Percentiles rank a stretch among this genome's conserved stretches.
Evolutionary conservation across 2,113 vertebrate species (phyloP).

Genomic region (Strix aluco): DNA sequence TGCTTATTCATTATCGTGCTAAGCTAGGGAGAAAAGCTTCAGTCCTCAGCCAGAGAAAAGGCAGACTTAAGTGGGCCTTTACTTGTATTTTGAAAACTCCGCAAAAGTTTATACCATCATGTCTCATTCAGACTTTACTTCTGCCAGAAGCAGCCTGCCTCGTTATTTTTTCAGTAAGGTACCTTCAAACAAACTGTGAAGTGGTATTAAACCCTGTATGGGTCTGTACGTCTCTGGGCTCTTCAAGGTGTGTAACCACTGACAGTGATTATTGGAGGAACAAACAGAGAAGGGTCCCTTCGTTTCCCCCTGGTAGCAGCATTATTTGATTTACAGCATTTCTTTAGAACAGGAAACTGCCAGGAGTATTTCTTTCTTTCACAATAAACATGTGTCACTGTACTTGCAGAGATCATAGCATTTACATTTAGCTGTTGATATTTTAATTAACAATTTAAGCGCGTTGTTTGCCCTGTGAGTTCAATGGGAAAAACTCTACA

Average conservation of each 20-base stretch:
- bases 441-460: constrained; percentile 84
- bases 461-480: constrained; percentile 76
- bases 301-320: not conserved
- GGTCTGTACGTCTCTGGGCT: not conserved
- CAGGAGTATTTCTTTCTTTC: constrained; percentile 8
- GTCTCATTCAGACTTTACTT: not conserved
- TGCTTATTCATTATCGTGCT: not conserved
- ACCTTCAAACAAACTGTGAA: not conserved
- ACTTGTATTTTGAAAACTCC: not conserved
- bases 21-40: not conserved
- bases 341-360: not conserved
- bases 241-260: not conserved
- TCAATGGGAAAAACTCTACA: constrained; percentile 79
- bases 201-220: not conserved
- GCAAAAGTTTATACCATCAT: not conserved
- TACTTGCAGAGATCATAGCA: constrained; percentile 51
- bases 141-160: not conserved
- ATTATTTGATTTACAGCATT: not conserved
- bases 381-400: constrained; percentile 38
- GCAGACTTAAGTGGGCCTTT: not conserved
- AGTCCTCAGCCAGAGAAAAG: not conserved
- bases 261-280: not conserved
- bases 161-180: not conserved
- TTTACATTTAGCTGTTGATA: constrained; percentile 79
- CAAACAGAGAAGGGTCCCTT: not conserved